A percentile compares a stretch with the other conserved stretches of the same genome.
Evolutionary conservation across 2,888 invertebrate species (phyloP).

Genomic region (Chouioia cunea): DNA sequence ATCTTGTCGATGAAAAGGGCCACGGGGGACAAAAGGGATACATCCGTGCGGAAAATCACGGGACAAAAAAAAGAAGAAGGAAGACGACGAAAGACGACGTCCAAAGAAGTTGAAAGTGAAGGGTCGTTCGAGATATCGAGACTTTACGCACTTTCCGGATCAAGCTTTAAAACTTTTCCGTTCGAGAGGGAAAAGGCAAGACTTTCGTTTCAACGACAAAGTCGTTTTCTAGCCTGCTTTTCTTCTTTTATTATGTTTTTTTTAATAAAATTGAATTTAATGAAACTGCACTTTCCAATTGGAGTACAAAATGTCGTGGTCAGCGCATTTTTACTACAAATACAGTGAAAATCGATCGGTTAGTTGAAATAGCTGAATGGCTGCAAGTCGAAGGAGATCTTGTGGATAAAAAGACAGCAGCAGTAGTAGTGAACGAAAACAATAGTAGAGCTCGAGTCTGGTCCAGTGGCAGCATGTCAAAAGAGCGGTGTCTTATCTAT

Average conservation of each 20-base stretch:
- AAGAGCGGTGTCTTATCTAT: constrained; percentile 52
- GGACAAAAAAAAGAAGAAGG: constrained; percentile 2
- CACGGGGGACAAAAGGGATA: constrained; percentile 28
- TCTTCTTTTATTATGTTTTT: no score
- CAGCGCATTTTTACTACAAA: no score
- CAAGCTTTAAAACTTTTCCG: no score
- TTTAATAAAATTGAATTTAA: no score
- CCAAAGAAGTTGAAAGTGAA: neutral
- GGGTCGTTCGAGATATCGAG: no score
- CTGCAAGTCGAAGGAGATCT: neutral
- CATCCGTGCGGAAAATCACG: constrained; percentile 40
- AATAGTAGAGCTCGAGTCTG: constrained; percentile 3
- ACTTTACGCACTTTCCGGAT: no score
- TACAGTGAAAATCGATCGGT: neutral
- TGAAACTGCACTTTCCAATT: no score
- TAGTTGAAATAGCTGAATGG: neutral
- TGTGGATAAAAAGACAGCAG: constrained; percentile 23
- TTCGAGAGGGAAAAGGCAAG: no score
- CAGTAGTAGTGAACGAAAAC: constrained; percentile 1
- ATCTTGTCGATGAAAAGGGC: constrained; percentile 14
- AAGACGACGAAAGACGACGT: constrained; percentile 2
- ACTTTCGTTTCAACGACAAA: no score
- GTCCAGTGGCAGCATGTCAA: constrained; percentile 50
- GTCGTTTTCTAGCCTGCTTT: no score
- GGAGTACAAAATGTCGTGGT: no score